Evolutionary conservation across 2,888 invertebrate genomes (phyloP), one percentile per base, ranked within the genome.

Genomic region (Schizaphis graminum): DNA sequence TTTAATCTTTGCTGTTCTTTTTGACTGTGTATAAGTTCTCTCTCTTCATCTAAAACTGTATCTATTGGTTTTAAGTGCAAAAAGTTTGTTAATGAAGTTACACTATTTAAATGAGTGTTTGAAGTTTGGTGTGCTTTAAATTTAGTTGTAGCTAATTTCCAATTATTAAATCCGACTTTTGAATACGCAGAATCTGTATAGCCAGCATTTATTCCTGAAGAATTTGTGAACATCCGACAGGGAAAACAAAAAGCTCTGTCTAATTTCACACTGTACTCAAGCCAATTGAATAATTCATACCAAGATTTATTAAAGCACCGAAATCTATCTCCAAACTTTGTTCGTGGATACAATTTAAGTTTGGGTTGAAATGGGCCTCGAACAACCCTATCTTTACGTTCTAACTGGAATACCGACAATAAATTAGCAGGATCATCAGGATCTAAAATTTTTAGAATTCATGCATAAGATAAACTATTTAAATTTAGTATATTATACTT

Each of bases 191-290:
- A 26, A 28, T 87, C 49, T 53, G 49, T n/a, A 87, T 87, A 5
- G 28, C 87, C 87, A 35, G 28, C 49, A 53, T 53, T 87, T 13
- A 87, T 87, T n/a, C n/a, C 87, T 28, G 87, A 87, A 28, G 87
- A 49, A 49, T 87, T 87, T 0, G 24, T 87, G 28, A 87, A 87
- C n/a, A 87, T 16, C 16, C 87, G 87, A 28, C n/a, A 87, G 10
- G 87, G 49, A n/a, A 87, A 87, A 87, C 87, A 87, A 87, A 87
- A 87, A 87, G 28, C 87, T 87, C 87, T 87, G 13, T 87, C 87
- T 53, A 28, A 13, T 87, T 28, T 91, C 28, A 87, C 26, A 77
- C 91, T 91, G 53, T 91, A 91, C 53, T 91, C 91, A 49, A 67
- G 61, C 91, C 77, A 91, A 26, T 67, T 61, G 41, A 49, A 91